Base-by-base conservation (phyloP, 1,140 invertebrate species). In the Zaprionus nigranus region DNA sequence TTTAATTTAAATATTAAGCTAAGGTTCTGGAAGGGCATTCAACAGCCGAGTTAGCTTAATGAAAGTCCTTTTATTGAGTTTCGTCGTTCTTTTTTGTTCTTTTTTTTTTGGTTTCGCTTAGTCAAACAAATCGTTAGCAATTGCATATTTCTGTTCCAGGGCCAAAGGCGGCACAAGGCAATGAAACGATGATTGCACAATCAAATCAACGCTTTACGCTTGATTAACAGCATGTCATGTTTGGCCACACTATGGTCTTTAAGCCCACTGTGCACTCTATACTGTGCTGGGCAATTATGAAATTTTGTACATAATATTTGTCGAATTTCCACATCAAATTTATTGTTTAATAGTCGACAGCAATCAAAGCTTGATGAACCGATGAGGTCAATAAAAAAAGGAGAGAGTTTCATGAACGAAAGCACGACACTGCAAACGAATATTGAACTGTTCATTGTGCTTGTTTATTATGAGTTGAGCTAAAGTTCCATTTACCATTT, bases 101-200 rank as follows among this genome's bases (percentile, higher is more conserved):
- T 43, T 17, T 6, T 34, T 54, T 59, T 70, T 79, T 85, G 9
- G 30, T 59, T 60, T 26, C 40, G 61, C 71, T 78, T 75, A 65
- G 62, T 62, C 75, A 87, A 87, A 90, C 78, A 87, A 88, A 76
- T 87, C 81, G 84, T 87, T 87, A 79, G 77, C 85, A 75, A 76
- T 88, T 75, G 81, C 68, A 81, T 57, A 68, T 74, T 60, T 60
- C 56, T 54, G 11, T 17, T 11, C 46, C 17, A 22, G 4, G 46
- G 20, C 46, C 17, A 22, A 20, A 49, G 40, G n/a, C 40, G 5
- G n/a, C 5, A 11, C 40, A 6, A 43, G 1, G 6, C 46, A 17
- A 49, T 40, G 61, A 61, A 62, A 49, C 66, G 72, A 69, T 75
- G 66, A 75, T 77, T 73, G 68, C 54, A 61, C 65, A 84, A 75